A percentile compares a stretch with the other conserved stretches of the same genome.
Conservation (phyloP, 2,888 invertebrate genomes). For the Limenitis camilla region DNA sequence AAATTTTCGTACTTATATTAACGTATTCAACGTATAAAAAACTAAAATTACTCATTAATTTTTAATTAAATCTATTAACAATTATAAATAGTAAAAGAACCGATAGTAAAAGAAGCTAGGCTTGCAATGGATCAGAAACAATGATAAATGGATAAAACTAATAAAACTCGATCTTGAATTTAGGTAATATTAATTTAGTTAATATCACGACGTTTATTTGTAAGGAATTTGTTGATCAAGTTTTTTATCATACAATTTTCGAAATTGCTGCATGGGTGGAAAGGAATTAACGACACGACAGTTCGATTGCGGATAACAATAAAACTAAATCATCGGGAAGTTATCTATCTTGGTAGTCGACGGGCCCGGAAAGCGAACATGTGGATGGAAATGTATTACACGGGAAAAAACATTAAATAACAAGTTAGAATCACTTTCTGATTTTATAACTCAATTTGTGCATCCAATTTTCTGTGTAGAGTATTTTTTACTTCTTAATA, state of each 20-base stretch:
- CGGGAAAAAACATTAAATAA: constrained; percentile 60
- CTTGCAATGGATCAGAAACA: too few relatives aligned
- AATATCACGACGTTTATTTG: too few relatives aligned
- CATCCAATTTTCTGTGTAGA: constrained; percentile 1
- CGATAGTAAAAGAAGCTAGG: too few relatives aligned
- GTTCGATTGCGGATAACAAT: constrained; percentile 67
- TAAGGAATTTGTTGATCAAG: too few relatives aligned
- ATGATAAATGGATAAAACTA: too few relatives aligned
- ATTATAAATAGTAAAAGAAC: too few relatives aligned
- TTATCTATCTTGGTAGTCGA: constrained; percentile 63
- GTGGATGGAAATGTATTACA: constrained; percentile 57
- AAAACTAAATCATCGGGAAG: constrained; percentile 74
- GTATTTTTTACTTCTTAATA: constrained; percentile 2
- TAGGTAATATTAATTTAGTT: too few relatives aligned
- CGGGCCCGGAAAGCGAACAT: constrained; percentile 53
- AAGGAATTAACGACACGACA: constrained; percentile 39
- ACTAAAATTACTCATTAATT: too few relatives aligned
- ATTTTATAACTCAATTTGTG: constrained; percentile 37
- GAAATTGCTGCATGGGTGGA: constrained; percentile 20
- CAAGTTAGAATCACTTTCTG: constrained; percentile 46
- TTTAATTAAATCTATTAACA: too few relatives aligned
- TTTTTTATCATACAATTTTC: constrained; percentile 10
- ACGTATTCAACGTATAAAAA: too few relatives aligned
- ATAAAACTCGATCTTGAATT: too few relatives aligned
- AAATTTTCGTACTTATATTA: too few relatives aligned